Evolutionary conservation across 92 coral and sea anemone species (phyloP).

Genomic region (Meandrina meandrites): DNA sequence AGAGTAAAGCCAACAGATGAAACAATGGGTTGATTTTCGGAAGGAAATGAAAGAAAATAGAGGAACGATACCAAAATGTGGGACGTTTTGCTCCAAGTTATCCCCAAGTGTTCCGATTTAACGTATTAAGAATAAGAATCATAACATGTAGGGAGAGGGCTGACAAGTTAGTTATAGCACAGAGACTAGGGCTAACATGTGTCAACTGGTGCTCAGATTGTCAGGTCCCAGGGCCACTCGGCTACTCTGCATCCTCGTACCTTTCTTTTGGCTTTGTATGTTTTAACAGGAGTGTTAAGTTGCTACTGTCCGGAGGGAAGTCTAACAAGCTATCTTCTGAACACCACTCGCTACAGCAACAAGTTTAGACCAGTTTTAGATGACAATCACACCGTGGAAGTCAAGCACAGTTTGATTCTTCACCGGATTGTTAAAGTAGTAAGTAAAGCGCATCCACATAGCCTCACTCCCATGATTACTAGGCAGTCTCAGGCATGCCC

Average conservation of each 20-base stretch:
- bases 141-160: neutral
- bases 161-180: neutral
- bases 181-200: too few species aligned
- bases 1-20: neutral
- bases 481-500: too few species aligned
- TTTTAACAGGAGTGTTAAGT: slow-evolving; percentile 19
- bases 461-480: neutral
- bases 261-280: neutral
- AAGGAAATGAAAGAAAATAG: neutral
- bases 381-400: slow-evolving; percentile 47
- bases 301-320: slow-evolving; percentile 55
- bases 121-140: neutral
- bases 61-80: too few species aligned
- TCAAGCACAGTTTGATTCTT: slow-evolving; percentile 72
- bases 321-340: slow-evolving; percentile 58
- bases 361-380: slow-evolving; percentile 73
- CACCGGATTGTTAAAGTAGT: slow-evolving; percentile 73
- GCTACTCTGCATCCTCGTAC: neutral
- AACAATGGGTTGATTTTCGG: neutral
- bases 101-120: too few species aligned
- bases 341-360: slow-evolving; percentile 68
- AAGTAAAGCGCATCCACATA: slow-evolving; percentile 7
- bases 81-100: neutral
- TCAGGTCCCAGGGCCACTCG: too few species aligned
- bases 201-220: too few species aligned